Percentiles rank a stretch among this genome's conserved stretches.
Evolutionary conservation across 2,797 vertebrate genomes (phyloP).

Genomic region (Bryconaethiops microstoma): DNA sequence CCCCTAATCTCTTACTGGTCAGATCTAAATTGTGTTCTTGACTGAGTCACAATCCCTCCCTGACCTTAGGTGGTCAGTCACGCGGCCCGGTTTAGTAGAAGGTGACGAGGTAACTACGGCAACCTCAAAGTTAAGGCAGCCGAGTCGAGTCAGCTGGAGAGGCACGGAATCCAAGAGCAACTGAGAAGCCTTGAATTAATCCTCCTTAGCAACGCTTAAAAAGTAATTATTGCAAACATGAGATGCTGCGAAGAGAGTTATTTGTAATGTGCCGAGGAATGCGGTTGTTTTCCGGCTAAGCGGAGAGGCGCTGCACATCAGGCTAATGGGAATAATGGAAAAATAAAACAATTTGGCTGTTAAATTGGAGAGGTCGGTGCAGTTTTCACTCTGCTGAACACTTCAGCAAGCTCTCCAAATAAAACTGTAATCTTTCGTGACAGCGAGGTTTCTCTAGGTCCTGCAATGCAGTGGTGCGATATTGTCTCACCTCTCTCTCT

Average conservation of each 20-base stretch:
- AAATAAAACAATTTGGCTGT: conserved; percentile 38
- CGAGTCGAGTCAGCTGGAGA: background rate
- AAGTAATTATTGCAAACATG: conserved; percentile 35
- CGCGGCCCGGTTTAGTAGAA: background rate
- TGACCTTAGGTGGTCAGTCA: background rate
- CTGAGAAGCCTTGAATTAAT: conserved; percentile 27
- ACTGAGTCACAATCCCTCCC: background rate
- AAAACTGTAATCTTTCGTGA: conserved; percentile 20
- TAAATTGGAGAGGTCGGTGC: conserved; percentile 27
- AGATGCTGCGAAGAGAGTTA: background rate
- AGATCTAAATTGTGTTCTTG: background rate
- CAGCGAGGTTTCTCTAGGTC: conserved; percentile 33
- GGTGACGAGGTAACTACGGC: background rate
- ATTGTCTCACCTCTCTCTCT: background rate
- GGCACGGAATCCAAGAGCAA: background rate
- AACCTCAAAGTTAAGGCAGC: background rate
- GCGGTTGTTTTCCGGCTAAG: conserved; percentile 23
- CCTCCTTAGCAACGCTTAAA: conserved; percentile 32
- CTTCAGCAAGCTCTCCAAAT: conserved; percentile 35
- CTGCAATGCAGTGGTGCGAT: conserved; percentile 30
- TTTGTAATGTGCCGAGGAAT: conserved; percentile 18
- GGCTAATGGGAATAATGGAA: conserved; percentile 35
- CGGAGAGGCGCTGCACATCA: conserved; percentile 13
- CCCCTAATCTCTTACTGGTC: background rate
- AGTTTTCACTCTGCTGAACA: conserved; percentile 33